phyloP scores from a whole-genome alignment of 64 coral and sea anemone species.

The Dendrophyllia cribrosa region DNA sequence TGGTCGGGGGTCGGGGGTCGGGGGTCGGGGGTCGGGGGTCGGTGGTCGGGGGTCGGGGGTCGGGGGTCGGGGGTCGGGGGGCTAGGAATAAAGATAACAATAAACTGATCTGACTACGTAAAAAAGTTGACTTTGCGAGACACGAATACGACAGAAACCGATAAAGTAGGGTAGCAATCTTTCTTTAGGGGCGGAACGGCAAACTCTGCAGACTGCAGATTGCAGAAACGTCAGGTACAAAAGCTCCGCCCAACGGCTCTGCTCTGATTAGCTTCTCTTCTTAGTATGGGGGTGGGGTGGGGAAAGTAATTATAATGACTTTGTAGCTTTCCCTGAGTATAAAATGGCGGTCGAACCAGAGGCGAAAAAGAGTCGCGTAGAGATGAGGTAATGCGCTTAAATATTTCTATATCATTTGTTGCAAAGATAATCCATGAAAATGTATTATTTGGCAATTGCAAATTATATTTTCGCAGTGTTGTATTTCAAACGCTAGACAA shows the following conservation, averaged over 20 bases:
- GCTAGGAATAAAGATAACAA: too few relatives aligned
- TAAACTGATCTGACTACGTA: too few relatives aligned
- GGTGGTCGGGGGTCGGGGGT: too few relatives aligned
- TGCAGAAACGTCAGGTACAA: neutral
- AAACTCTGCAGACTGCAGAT: too few relatives aligned
- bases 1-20: too few relatives aligned
- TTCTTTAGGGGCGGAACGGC: too few relatives aligned
- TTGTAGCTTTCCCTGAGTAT: neutral
- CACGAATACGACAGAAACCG: too few relatives aligned
- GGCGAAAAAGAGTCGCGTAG: conserved; percentile 3
- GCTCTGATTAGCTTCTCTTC: too few relatives aligned
- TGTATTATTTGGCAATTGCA: neutral
- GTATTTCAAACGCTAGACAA: neutral
- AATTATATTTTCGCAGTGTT: neutral
- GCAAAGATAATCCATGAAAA: neutral
- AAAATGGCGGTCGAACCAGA: conserved; percentile 37
- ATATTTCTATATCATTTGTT: neutral
- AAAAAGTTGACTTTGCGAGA: too few relatives aligned
- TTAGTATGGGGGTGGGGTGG: neutral
- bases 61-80: too few relatives aligned
- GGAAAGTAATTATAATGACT: neutral
- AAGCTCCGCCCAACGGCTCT: neutral
- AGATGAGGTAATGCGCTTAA: neutral
- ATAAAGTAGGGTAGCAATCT: too few relatives aligned
- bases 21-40: too few relatives aligned